Percentiles rank a stretch among this genome's conserved stretches.
phyloP scores from a whole-genome alignment of 2,888 invertebrate species.

The Camptogramma bilineatum region DNA sequence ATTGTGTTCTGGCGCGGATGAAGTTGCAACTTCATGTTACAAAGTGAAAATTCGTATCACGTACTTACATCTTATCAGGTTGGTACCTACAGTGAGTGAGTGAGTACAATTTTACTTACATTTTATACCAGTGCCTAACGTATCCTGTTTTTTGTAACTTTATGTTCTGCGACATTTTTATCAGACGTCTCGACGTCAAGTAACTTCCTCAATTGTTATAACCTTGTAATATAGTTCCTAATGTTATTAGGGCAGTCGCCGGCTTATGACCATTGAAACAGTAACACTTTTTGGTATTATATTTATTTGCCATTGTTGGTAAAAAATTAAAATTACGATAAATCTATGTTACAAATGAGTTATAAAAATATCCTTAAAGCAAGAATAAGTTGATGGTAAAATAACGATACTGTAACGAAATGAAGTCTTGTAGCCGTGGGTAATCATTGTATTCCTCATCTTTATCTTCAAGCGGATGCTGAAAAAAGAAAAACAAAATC shows the following conservation, averaged over 20 bases:
- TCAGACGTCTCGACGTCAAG: no score
- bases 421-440: slow-evolving; percentile 27
- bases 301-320: slow-evolving; percentile 30
- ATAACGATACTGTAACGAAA: slow-evolving; percentile 16
- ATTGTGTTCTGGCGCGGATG: no score
- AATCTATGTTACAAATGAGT: slow-evolving; percentile 41
- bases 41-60: no score
- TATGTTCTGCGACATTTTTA: no score
- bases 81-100: no score
- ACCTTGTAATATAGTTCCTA: no score
- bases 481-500: slow-evolving; percentile 43
- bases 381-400: slow-evolving; percentile 22
- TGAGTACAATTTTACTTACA: no score
- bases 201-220: no score
- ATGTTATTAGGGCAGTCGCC: background rate
- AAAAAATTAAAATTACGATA: slow-evolving; percentile 37
- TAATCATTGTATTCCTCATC: slow-evolving; percentile 27
- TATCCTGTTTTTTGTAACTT: no score
- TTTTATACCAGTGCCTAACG: no score
- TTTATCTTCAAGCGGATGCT: slow-evolving; percentile 61
- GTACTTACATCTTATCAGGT: no score
- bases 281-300: slow-evolving; percentile 19
- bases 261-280: background rate
- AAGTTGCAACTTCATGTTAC: no score
- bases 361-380: slow-evolving; percentile 43